Evolutionary conservation across 2,797 vertebrate genomes (phyloP).

Genomic region (Onychomys arenicola): DNA sequence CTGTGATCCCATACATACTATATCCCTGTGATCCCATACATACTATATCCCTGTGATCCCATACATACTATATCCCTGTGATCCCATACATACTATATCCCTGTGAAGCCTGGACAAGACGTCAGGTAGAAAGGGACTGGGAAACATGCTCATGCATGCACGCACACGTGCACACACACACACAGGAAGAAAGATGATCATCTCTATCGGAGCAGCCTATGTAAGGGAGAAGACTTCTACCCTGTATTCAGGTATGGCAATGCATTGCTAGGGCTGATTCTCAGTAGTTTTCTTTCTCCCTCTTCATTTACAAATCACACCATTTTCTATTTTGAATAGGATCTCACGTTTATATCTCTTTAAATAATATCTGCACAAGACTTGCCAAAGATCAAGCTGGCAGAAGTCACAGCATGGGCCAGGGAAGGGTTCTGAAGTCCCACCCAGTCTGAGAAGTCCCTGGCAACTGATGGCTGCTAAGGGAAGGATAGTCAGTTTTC

Average conservation of each 20-base stretch:
- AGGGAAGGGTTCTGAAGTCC: not conserved
- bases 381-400: not conserved
- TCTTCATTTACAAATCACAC: conserved; percentile 24
- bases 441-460: not conserved
- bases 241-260: not conserved
- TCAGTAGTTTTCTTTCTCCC: not conserved
- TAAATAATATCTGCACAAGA: not conserved
- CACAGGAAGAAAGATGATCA: not conserved
- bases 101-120: not conserved
- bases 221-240: not conserved
- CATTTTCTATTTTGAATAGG: not conserved
- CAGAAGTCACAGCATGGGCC: not conserved
- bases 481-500: not conserved
- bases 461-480: not conserved
- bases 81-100: not conserved
- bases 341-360: conserved; percentile 52
- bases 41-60: no score
- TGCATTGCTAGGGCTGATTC: not conserved
- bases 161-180: not conserved
- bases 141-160: not conserved
- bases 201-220: not conserved
- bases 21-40: no score
- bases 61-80: no score
- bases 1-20: no score
- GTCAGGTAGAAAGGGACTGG: not conserved